Evolutionary conservation across 2,113 vertebrate species (phyloP), one percentile per base, ranked within the genome.

Genomic region (Amblyornis subalaris): DNA sequence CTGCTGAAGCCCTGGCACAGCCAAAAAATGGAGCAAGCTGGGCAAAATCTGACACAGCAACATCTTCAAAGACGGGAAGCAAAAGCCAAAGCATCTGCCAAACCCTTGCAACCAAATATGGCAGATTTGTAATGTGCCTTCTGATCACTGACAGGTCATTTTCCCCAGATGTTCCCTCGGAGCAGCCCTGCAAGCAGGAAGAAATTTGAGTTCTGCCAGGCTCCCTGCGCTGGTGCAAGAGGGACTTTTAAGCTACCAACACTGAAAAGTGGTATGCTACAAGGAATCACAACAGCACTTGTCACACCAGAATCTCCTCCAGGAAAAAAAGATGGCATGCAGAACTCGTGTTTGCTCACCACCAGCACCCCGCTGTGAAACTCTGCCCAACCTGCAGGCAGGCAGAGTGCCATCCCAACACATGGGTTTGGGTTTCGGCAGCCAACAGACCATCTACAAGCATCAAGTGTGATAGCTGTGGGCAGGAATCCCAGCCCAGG

Each of bases 401-500:
- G 96, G 96, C 97, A 95, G 66, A 88, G 61, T 97, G 97, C 97
- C 96, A 97, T 80, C 19, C 25, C 36, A 82, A 95, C 95, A 97
- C 96, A 91, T 95, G 96, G 96, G 77, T 94, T 83, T 51, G 87
- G 92, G 79, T 90, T 95, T 95, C 70, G 4, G 93, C 96, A 97
- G 97, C 96, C 97, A 97, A 97, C 89, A 95, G 95, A 97, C 94
- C 83, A 95, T 96, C 95, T 95, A 78, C 45, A 96, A 96, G 93
- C 95, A 96, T 94, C 93, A 82, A 97, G 90, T 45, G 78, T 92
- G 95, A 96, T 94, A 90, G 87, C 82, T 93, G 24, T 35, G 90
- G 95, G 96, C 97, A 97, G 79, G 88, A 96, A 94, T 95, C 93
- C 93, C 95, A 95, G 95, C 89, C 95, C 88, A 95, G 85, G 85